These are phyloP conservation scores for Megalops atlanticus DNA, from an alignment of 2,113 vertebrate genomes.

Conservation along the genomic window DNA sequence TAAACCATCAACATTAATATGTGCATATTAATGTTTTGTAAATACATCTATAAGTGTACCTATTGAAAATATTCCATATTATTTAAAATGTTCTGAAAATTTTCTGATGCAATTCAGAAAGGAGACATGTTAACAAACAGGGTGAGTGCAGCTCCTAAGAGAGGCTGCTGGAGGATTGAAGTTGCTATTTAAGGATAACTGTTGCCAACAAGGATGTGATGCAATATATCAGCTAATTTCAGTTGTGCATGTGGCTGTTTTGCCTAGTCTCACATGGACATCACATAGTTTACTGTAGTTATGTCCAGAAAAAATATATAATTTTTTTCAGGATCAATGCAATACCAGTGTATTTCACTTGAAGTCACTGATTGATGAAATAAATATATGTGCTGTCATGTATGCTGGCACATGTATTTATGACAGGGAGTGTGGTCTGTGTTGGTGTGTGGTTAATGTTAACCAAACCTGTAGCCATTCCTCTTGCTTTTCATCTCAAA, in stretches of 20 bases:
- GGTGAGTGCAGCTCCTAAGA: neutral
- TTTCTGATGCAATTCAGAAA: neutral
- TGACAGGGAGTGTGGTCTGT: neutral
- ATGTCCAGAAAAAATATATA: neutral
- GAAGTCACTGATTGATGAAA: neutral
- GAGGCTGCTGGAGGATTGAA: neutral
- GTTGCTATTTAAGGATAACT: neutral
- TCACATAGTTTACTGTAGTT: neutral
- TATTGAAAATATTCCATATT: neutral
- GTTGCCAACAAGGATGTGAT: slow-evolving; percentile 2
- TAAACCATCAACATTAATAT: neutral
- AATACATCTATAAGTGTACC: neutral
- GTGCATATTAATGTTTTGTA: too few species aligned
- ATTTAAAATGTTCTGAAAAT: neutral
- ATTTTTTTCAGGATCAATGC: neutral
- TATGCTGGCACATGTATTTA: neutral
- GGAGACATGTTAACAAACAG: neutral
- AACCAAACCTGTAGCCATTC: neutral
- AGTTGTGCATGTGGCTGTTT: slow-evolving; percentile 11
- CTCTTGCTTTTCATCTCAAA: neutral
- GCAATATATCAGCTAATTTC: neutral
- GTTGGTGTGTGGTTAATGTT: neutral
- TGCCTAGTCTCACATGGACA: neutral
- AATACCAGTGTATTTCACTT: neutral
- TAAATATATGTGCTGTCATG: neutral